Percentiles rank a stretch among this genome's conserved stretches.
Conservation (phyloP, 1,140 invertebrate species). For the Xylocopa sonorina region DNA sequence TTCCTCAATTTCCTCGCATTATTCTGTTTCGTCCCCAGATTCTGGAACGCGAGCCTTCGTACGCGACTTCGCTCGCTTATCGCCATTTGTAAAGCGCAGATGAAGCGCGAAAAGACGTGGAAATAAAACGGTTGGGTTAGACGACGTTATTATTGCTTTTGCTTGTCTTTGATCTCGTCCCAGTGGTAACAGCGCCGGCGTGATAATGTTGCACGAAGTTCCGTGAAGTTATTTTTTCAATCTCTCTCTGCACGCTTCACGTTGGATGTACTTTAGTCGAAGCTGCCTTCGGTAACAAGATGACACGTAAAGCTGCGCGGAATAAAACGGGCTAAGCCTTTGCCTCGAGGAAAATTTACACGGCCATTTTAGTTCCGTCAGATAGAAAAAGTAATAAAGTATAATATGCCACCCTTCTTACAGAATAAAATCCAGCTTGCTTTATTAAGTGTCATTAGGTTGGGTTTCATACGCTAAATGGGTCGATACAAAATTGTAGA, state of each 20-base stretch:
- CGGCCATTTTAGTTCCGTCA: not conserved
- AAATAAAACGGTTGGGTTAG: not conserved
- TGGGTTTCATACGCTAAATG: no score
- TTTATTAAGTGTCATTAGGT: no score
- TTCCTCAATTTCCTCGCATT: not conserved
- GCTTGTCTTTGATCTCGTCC: conserved; percentile 18
- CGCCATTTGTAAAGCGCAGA: not conserved
- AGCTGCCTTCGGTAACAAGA: conserved; percentile 10
- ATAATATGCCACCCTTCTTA: not conserved
- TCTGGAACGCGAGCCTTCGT: not conserved
- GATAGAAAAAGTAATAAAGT: not conserved
- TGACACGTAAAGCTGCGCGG: not conserved
- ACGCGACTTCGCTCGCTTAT: no score
- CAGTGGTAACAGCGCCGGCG: not conserved
- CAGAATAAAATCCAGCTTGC: not conserved
- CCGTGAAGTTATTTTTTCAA: conserved; percentile 11
- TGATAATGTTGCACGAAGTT: conserved; percentile 24
- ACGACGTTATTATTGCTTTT: not conserved
- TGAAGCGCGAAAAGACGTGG: not conserved
- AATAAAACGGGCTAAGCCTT: not conserved
- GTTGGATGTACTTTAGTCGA: not conserved
- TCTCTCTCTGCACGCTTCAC: conserved; percentile 25
- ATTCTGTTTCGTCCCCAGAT: not conserved
- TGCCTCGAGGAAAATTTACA: not conserved
- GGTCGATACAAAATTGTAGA: no score